Base-by-base conservation (phyloP, 2,113 vertebrate genomes). In the Pardalotus punctatus region DNA sequence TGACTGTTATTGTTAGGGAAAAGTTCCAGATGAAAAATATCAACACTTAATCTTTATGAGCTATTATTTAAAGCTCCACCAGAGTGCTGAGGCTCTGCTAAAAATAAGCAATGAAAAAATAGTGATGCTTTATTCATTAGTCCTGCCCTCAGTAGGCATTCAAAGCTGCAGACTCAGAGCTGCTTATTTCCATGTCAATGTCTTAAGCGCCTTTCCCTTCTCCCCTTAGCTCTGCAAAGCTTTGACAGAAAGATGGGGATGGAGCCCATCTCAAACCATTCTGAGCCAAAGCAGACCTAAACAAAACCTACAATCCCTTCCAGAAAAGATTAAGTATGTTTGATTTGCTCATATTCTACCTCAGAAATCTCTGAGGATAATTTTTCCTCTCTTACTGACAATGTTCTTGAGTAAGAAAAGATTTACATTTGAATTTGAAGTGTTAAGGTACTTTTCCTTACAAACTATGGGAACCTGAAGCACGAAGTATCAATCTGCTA, bases 351-450 rank as follows among this genome's bases (percentile, higher is more conserved):
- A 67, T 40, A 71, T 67, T 90, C 60, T 42, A 51, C 79, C 60
- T 83, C 43, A 43, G 72, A 73, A 91, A 56, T 50, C 74, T 77
- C 66, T 7, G 14, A 83, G n/a, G 81, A 64, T 72, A 80, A 22
- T 90, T 88, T 83, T 86, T 38, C 40, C 57, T 16, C 47, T 85
- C 81, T 62, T 82, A 70, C 42, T 48, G 56, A 72, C 70, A 91
- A 54, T 48, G 47, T 31, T 87, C 73, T 61, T 83, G 36, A 85
- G 28, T 72, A 79, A 86, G 76, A 76, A 82, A 70, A 86, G 56
- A 92, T 92, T 93, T 88, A 69, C 72, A 95, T 87, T 92, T 86
- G 47, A 91, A 82, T 94, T 85, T 88, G 47, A 90, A 91, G 60
- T 40, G 38, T 80, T 61, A 78, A 50, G 35, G 42, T 69, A 80